These are phyloP conservation scores for Acridotheres tristis DNA, from an alignment of 2,797 vertebrate species.

Conservation along the genomic window DNA sequence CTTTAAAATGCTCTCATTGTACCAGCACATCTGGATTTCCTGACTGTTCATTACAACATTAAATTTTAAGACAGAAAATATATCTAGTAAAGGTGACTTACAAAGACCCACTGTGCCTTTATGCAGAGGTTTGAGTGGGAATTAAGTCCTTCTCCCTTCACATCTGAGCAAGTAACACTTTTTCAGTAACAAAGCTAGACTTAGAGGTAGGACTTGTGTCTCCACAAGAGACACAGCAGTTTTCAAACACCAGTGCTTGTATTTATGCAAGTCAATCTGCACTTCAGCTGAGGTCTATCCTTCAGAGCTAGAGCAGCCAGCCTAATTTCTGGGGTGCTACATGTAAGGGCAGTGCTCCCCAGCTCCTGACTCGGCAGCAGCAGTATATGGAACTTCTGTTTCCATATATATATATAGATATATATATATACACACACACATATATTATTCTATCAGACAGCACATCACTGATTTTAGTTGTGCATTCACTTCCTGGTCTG, in stretches of 20 bases:
- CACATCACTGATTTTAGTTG: neutral
- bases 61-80: conserved; percentile 39
- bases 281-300: neutral
- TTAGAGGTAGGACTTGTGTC: rapidly evolving
- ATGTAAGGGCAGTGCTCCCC: neutral
- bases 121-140: neutral
- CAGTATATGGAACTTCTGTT: neutral
- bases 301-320: neutral
- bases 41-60: conserved; percentile 25
- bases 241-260: neutral
- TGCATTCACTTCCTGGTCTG: neutral
- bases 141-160: neutral
- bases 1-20: conserved; percentile 28
- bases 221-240: neutral
- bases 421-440: no score
- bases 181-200: neutral
- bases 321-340: neutral
- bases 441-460: neutral
- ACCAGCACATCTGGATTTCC: conserved; percentile 58
- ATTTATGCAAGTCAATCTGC: neutral
- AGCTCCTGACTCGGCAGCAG: neutral
- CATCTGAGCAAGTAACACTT: neutral
- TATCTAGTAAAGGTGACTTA: neutral
- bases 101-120: neutral
- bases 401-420: neutral